Evolutionary conservation across 92 coral and sea anemone genomes (phyloP).

Genomic region (Diadumene lineata): DNA sequence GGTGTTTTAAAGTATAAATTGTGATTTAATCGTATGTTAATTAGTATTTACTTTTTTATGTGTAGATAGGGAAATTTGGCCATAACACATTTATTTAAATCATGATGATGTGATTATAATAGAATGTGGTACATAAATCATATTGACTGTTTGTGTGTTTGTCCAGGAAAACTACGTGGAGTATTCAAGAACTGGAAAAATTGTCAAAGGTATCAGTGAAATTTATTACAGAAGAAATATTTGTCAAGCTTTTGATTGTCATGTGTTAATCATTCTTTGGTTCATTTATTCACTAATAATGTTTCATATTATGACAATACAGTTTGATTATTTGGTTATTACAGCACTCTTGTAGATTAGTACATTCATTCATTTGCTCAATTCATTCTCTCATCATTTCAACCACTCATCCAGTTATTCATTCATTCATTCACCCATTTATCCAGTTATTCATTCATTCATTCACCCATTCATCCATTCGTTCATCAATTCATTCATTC

Average conservation of each 20-base stretch:
- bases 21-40: too few relatives aligned
- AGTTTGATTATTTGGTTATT: too few relatives aligned
- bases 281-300: background rate
- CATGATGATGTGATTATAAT: too few relatives aligned
- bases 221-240: too few relatives aligned
- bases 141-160: background rate
- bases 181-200: constrained; percentile 93
- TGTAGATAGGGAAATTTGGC: too few relatives aligned
- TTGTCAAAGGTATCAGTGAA: constrained; percentile 87
- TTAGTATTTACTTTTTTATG: too few relatives aligned
- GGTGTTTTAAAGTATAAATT: too few relatives aligned
- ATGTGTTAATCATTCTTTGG: background rate
- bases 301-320: background rate
- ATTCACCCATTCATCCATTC: background rate
- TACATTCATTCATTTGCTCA: background rate
- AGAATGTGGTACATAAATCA: too few relatives aligned
- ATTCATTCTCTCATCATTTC: background rate
- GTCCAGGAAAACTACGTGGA: constrained; percentile 93
- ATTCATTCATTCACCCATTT: background rate
- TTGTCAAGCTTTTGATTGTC: too few relatives aligned
- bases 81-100: too few relatives aligned
- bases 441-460: background rate
- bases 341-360: background rate
- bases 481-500: background rate
- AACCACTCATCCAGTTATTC: background rate